Evolutionary conservation across 2,888 invertebrate species (phyloP).

Genomic region (Aleiodes testaceus): DNA sequence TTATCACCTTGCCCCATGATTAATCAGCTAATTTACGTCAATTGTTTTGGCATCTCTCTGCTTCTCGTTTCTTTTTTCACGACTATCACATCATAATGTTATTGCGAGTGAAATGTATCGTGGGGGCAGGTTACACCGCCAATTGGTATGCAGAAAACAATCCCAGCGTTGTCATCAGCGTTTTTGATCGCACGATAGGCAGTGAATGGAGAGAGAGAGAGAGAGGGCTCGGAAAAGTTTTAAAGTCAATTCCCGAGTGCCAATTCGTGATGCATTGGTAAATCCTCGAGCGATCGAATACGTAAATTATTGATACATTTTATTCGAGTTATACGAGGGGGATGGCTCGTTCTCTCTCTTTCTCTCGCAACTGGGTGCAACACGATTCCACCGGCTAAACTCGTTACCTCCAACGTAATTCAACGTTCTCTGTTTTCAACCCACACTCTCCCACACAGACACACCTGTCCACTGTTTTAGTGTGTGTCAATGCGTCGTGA

Average conservation of each 20-base stretch:
- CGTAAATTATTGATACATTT: slow-evolving; percentile 60
- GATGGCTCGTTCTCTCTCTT: slow-evolving; percentile 50
- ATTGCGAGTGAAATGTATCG: slow-evolving; percentile 23
- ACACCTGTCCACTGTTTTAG: slow-evolving; percentile 37
- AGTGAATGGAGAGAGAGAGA: slow-evolving; percentile 7
- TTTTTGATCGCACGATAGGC: not conserved
- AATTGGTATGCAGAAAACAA: slow-evolving; percentile 32
- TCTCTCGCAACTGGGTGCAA: slow-evolving; percentile 54
- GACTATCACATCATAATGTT: not conserved
- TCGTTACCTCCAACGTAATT: slow-evolving; percentile 70
- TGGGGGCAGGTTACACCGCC: slow-evolving; percentile 24
- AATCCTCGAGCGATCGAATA: slow-evolving; percentile 46
- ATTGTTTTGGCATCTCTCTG: slow-evolving; percentile 41
- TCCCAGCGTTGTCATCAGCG: slow-evolving; percentile 27
- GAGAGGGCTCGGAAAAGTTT: slow-evolving; percentile 30
- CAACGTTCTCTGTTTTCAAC: slow-evolving; percentile 54
- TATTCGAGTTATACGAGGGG: slow-evolving; percentile 68
- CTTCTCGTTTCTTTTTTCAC: slow-evolving; percentile 49
- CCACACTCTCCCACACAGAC: slow-evolving; percentile 28
- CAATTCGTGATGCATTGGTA: slow-evolving; percentile 39
- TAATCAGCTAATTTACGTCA: not conserved
- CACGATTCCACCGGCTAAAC: slow-evolving; percentile 71
- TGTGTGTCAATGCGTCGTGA: slow-evolving; percentile 58
- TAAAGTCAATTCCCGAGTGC: slow-evolving; percentile 32
- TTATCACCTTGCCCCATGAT: slow-evolving; percentile 25